phyloP scores from a whole-genome alignment of 1,140 invertebrate species.

The Heliothis subflexa region DNA sequence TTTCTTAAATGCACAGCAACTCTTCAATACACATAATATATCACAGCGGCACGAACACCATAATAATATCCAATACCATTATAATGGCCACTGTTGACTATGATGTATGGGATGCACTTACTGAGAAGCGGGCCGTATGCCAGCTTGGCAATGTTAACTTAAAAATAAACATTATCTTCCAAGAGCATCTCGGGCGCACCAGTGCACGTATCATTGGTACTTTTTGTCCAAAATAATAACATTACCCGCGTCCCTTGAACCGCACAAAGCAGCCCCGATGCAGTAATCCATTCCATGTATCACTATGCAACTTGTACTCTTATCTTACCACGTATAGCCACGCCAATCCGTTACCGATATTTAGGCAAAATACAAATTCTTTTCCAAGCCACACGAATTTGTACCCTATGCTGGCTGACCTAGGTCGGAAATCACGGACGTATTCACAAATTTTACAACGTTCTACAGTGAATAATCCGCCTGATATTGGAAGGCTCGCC shows the following conservation, averaged over 20 bases:
- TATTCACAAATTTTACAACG: slow-evolving; percentile 70
- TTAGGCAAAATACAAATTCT: slow-evolving; percentile 84
- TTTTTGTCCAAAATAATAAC: slow-evolving; percentile 53
- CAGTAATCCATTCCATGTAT: slow-evolving; percentile 83
- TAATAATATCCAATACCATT: slow-evolving; percentile 32
- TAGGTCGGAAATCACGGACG: slow-evolving; percentile 65
- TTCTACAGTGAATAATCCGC: slow-evolving; percentile 82
- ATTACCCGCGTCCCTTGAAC: slow-evolving; percentile 58
- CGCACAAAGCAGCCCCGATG: slow-evolving; percentile 67
- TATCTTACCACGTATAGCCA: slow-evolving; percentile 79
- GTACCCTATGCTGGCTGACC: slow-evolving; percentile 56
- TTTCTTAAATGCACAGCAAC: slow-evolving; percentile 1
- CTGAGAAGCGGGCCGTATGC: slow-evolving; percentile 23
- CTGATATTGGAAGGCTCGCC: slow-evolving; percentile 84
- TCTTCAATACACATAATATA: background rate
- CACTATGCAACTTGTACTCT: slow-evolving; percentile 76
- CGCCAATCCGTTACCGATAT: slow-evolving; percentile 84
- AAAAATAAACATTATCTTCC: slow-evolving; percentile 37
- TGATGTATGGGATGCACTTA: slow-evolving; percentile 36
- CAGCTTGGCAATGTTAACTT: slow-evolving; percentile 38
- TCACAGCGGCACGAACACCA: background rate
- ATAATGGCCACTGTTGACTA: slow-evolving; percentile 37
- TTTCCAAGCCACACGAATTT: slow-evolving; percentile 58
- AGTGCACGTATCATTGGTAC: slow-evolving; percentile 30
- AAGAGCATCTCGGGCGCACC: background rate